Evolutionary conservation across 2,797 vertebrate genomes (phyloP).

Genomic region (Telmatherina bonti): DNA sequence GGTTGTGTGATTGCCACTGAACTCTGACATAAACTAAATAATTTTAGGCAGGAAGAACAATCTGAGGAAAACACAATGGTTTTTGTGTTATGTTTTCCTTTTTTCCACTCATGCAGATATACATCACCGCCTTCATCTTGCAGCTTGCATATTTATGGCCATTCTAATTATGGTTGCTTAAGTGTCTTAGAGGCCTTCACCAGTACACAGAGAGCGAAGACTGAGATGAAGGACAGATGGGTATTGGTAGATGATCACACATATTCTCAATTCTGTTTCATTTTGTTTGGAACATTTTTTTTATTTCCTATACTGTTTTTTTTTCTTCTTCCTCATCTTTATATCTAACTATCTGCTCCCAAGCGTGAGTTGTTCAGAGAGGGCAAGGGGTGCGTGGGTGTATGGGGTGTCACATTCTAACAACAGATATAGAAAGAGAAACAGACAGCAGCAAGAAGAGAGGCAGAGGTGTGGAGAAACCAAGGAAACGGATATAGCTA

Average conservation of each 20-base stretch:
- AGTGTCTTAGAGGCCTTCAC: conserved; percentile 67
- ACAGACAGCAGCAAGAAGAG: conserved; percentile 56
- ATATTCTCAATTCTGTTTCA: conserved; percentile 49
- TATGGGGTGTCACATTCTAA: conserved; percentile 75
- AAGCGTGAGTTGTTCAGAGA: conserved; percentile 68
- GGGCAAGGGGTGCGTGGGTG: conserved; percentile 68
- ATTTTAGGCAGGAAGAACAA: conserved; percentile 18
- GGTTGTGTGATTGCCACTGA: conserved; percentile 17
- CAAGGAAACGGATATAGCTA: conserved; percentile 58
- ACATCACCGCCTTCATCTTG: conserved; percentile 55
- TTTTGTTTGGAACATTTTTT: conserved; percentile 52
- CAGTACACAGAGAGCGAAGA: conserved; percentile 56
- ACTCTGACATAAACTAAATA: conserved; percentile 5
- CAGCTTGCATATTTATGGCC: conserved; percentile 80
- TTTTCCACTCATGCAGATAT: conserved; percentile 38
- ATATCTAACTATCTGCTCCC: conserved; percentile 51
- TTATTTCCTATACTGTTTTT: conserved; percentile 64
- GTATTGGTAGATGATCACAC: conserved; percentile 50
- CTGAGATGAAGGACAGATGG: conserved; percentile 34
- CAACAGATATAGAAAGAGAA: conserved; percentile 74
- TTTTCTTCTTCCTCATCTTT: conserved; percentile 28
- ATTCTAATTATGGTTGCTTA: conserved; percentile 75
- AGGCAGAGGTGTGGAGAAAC: conserved; percentile 56
- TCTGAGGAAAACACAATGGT: not conserved
- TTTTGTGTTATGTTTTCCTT: conserved; percentile 15